A percentile compares a stretch with the other conserved stretches of the same genome.
Evolutionary conservation across 53 echinoderm and acorn worm species (phyloP).

Genomic region (Antedon mediterranea): DNA sequence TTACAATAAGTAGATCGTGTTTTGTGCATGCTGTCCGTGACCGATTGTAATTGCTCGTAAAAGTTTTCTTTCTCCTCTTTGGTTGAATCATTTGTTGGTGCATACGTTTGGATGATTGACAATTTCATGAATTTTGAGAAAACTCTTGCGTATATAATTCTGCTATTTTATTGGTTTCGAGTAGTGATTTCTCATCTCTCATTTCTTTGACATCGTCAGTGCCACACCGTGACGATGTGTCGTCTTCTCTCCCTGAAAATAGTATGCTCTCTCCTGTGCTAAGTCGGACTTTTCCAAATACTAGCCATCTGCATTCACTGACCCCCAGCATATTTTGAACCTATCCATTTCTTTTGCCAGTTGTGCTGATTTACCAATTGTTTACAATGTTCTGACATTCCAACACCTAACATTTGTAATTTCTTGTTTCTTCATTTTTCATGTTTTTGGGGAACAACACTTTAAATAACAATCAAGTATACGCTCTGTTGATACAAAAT

Average conservation of each 20-base stretch:
- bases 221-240: not conserved
- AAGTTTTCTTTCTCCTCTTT: conserved; percentile 29
- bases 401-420: too few relatives aligned
- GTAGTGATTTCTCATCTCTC: not conserved
- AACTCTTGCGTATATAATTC: not conserved
- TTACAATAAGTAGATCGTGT: conserved; percentile 31
- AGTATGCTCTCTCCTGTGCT: not conserved
- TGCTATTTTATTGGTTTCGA: not conserved
- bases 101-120: not conserved
- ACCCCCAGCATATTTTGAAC: not conserved
- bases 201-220: not conserved
- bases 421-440: too few relatives aligned
- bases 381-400: too few relatives aligned
- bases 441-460: too few relatives aligned
- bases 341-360: too few relatives aligned
- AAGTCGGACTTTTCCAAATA: not conserved
- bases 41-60: conserved; percentile 31
- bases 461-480: too few relatives aligned
- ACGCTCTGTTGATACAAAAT: too few relatives aligned
- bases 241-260: not conserved
- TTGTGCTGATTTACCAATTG: too few relatives aligned
- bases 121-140: not conserved
- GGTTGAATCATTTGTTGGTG: conserved; percentile 27
- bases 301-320: not conserved
- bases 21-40: conserved; percentile 3